Conservation (phyloP, 2,888 invertebrate species). For the Sepiola atlantica region DNA sequence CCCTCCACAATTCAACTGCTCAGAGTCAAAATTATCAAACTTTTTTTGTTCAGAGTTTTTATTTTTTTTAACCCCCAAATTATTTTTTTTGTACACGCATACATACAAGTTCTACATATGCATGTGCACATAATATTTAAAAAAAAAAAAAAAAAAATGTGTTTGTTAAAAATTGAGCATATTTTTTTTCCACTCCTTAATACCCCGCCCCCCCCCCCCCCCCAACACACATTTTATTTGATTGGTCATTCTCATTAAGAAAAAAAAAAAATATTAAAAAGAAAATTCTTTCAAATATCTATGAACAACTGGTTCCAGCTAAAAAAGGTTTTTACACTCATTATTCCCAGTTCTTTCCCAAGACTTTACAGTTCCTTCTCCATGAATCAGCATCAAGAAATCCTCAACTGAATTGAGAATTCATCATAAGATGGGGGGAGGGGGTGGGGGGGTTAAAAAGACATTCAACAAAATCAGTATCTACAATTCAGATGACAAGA, state of each 20-base stretch:
- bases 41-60: not conserved
- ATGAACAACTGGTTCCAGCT: not conserved
- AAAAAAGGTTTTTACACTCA: not conserved
- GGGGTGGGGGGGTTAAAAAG: not conserved
- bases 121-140: not conserved
- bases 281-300: not conserved
- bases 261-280: no score
- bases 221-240: not conserved
- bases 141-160: not conserved
- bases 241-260: not conserved
- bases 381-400: not conserved
- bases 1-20: not conserved
- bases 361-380: not conserved
- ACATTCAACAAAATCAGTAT: not conserved
- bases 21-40: not conserved
- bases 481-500: not conserved
- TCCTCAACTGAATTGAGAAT: constrained; percentile 32
- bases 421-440: not conserved
- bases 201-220: not conserved
- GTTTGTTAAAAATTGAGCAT: not conserved
- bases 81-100: not conserved
- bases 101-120: not conserved
- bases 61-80: not conserved
- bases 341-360: not conserved
- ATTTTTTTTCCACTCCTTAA: not conserved